Evolutionary conservation across 2,797 vertebrate species (phyloP), one percentile per base, ranked within the genome.

Genomic region (Hypotaenidia philippensis): DNA sequence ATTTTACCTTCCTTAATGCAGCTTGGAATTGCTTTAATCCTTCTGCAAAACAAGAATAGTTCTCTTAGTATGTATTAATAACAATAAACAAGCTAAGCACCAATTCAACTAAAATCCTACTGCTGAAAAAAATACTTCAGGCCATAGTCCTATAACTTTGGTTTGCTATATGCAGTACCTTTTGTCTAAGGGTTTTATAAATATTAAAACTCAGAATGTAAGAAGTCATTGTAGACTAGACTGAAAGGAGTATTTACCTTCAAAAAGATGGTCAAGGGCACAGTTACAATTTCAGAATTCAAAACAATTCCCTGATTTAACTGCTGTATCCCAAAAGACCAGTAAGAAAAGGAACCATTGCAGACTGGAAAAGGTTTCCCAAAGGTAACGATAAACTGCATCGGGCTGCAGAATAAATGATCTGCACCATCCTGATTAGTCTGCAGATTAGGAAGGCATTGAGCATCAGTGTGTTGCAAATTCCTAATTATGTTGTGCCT

Each of bases 121-220:
- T 83, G 65, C 26, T 44, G 14, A 31, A 60, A 85, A 80, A 60
- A 80, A 29, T 2, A 59, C 47, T 88, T 93, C 18, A 56, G 50
- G 41, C 31, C 34, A 72, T 59, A 61, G 11, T 53, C 29, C 47
- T 88, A n/a, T 50, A 65, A 34, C 22, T 65, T 13, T 47, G 74
- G 83, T 90, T 90, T 91, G 34, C 70, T 89, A 79, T 70, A 50
- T 70, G 40, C 59, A 90, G 44, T 40, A 70, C 19, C 10, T 91
- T 95, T 92, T 91, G 8, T 86, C 53, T 63, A 86, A 83, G 27
- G 20, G 6, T 63, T 81, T 91, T 84, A 92, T 71, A 86, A 95
- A 91, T 87, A 79, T 79, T 90, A 78, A 93, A 83, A 18, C 22
- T 27, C 40, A 66, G 34, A 78, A 57, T 78, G 27, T 41, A 88